Conservation (phyloP, 1,140 invertebrate species). For the Zaprionus lachaisei region DNA sequence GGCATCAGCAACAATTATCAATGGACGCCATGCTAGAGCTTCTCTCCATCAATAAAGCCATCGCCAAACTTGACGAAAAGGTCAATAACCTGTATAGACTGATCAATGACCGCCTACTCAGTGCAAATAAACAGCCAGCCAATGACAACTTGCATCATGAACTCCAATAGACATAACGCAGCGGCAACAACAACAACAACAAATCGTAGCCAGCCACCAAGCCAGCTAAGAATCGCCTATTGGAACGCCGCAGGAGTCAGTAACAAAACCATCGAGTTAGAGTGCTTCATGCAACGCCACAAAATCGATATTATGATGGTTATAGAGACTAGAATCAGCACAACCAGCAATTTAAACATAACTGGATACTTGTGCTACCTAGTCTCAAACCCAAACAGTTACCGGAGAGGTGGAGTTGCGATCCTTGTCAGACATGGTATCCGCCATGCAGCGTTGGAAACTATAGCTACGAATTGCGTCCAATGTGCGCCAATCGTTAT, state of each 20-base stretch:
- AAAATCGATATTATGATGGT: conserved; percentile 15
- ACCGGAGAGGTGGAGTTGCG: conserved; percentile 1
- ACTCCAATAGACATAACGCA: not conserved
- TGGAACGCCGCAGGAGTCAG: conserved; percentile 4
- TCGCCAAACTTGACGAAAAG: too few species aligned
- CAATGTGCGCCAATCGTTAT: not conserved
- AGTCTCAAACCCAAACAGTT: not conserved
- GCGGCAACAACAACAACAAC: too few species aligned
- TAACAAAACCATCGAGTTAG: not conserved
- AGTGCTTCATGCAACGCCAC: not conserved
- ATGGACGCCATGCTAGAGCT: too few species aligned
- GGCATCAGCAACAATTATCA: too few species aligned
- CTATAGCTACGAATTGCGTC: not conserved
- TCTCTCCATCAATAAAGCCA: too few species aligned
- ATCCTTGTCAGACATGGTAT: not conserved
- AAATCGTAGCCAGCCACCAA: not conserved
- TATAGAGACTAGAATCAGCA: not conserved
- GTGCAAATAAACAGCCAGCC: too few species aligned
- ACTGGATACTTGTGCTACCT: not conserved
- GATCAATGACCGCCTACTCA: too few species aligned
- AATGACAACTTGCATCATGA: not conserved
- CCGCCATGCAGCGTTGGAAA: not conserved
- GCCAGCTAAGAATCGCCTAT: conserved; percentile 3
- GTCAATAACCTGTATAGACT: too few species aligned
- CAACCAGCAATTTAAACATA: not conserved